Evolutionary conservation across 2,797 vertebrate genomes (phyloP).

Genomic region (Sebastes steindachneri): DNA sequence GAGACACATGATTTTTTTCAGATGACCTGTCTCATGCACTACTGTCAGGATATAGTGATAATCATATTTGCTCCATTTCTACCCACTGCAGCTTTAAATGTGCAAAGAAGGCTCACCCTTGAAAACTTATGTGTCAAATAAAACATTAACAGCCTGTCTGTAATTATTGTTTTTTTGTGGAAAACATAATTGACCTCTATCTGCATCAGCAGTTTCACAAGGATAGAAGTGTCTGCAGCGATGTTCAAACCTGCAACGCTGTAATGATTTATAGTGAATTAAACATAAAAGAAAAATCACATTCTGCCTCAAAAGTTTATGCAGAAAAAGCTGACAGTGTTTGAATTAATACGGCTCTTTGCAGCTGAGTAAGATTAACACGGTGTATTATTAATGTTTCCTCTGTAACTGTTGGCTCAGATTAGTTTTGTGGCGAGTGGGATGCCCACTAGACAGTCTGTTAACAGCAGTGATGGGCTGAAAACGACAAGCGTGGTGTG

Average conservation of each 20-base stretch:
- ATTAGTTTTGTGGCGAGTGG: neutral
- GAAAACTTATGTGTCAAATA: neutral
- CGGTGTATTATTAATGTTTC: constrained; percentile 8
- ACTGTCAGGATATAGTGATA: no score
- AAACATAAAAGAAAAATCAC: neutral
- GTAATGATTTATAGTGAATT: neutral
- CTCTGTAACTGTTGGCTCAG: neutral
- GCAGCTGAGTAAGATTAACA: neutral
- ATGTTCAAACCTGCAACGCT: neutral
- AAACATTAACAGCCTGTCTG: neutral
- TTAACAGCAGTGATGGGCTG: neutral
- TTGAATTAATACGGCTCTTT: neutral
- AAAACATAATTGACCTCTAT: neutral
- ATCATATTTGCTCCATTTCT: no score
- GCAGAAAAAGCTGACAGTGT: neutral
- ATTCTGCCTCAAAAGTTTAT: neutral
- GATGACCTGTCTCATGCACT: no score
- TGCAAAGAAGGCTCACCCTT: neutral
- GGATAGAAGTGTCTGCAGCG: no score
- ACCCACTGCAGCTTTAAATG: neutral
- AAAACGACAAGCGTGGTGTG: neutral
- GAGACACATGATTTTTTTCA: no score
- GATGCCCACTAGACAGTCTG: neutral
- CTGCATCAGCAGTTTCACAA: neutral
- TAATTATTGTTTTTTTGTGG: neutral